These are phyloP conservation scores for Caretta caretta DNA, from an alignment of 2,113 vertebrate species.

Conservation along the genomic window DNA sequence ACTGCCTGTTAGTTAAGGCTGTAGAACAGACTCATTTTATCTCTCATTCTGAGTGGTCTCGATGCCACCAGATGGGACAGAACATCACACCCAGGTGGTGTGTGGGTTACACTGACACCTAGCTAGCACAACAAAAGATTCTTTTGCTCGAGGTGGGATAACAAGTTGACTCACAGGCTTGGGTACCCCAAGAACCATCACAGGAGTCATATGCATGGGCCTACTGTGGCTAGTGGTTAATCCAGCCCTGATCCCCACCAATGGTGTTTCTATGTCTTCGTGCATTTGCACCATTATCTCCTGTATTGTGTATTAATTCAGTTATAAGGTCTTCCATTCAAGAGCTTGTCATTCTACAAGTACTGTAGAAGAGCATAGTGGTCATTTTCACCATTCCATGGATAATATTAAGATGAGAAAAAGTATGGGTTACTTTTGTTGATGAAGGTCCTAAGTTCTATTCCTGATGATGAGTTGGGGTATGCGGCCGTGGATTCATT, in stretches of 20 bases:
- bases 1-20: too few species aligned
- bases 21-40: too few species aligned
- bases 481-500: rapidly evolving
- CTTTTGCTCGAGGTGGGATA: too few species aligned
- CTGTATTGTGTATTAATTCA: not conserved
- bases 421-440: not conserved
- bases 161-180: too few species aligned
- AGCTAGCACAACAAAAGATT: too few species aligned
- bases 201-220: not conserved
- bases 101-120: too few species aligned
- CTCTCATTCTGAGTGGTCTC: too few species aligned
- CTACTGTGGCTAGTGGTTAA: not conserved
- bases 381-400: not conserved
- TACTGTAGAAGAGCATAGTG: not conserved
- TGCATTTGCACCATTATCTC: not conserved
- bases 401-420: not conserved
- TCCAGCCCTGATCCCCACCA: not conserved
- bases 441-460: not conserved
- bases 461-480: not conserved
- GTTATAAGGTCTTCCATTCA: not conserved
- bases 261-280: too few species aligned
- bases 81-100: too few species aligned
- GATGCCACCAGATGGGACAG: too few species aligned
- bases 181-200: too few species aligned
- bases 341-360: not conserved